These are phyloP conservation scores for Nephrocerus scutellatus DNA, from an alignment of 2,888 invertebrate species.

Conservation along the genomic window DNA sequence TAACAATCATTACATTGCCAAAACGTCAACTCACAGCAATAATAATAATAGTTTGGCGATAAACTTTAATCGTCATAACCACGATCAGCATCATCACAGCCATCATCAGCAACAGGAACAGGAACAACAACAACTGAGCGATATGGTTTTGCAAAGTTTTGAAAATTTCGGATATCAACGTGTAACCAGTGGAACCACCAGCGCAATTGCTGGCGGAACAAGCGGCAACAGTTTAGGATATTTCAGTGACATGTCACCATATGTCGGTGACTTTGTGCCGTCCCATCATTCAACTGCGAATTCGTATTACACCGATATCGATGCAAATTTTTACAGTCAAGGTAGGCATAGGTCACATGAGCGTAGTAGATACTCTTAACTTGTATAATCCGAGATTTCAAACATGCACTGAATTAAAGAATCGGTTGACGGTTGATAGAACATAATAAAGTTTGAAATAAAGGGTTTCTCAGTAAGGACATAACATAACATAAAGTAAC, in stretches of 20 bases:
- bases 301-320: constrained; percentile 44
- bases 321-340: constrained; percentile 46
- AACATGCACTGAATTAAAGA: too few relatives aligned
- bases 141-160: constrained; percentile 46
- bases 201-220: constrained; percentile 13
- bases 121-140: constrained; percentile 14
- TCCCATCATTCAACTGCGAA: constrained; percentile 29
- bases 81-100: constrained; percentile 4
- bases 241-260: constrained; percentile 40
- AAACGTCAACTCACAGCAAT: constrained; percentile 19
- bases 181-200: constrained; percentile 41
- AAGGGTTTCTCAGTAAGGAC: too few relatives aligned
- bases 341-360: constrained; percentile 26
- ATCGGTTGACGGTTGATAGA: too few relatives aligned
- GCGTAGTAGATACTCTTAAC: too few relatives aligned
- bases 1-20: neutral
- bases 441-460: too few relatives aligned
- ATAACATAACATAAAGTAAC: too few relatives aligned
- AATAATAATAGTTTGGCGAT: constrained; percentile 33
- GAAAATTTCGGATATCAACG: constrained; percentile 43
- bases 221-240: constrained; percentile 24
- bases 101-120: constrained; percentile 18
- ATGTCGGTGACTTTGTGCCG: constrained; percentile 40
- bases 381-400: too few relatives aligned
- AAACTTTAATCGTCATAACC: constrained; percentile 30